Conservation (phyloP, 1,140 invertebrate species). For the Riptortus pedestris region DNA sequence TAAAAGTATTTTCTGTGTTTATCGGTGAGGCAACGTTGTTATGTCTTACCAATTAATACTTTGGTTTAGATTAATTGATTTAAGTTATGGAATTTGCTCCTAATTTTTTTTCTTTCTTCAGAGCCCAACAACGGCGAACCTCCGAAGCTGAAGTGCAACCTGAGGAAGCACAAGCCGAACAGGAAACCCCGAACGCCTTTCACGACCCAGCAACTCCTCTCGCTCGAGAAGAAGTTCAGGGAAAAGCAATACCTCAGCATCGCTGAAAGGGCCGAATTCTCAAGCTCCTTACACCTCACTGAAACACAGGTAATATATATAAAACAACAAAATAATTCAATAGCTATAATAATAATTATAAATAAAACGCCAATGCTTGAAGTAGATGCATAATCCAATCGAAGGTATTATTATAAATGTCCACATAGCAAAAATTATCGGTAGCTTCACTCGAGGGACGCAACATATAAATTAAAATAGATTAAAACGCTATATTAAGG, state of each 20-base stretch:
- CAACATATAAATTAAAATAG: no score
- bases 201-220: constrained; percentile 87
- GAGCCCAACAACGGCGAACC: constrained; percentile 50
- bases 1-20: no score
- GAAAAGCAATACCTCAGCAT: constrained; percentile 95
- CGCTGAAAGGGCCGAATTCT: constrained; percentile 93
- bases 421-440: no score
- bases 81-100: no score
- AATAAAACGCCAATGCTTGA: not conserved
- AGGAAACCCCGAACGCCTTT: constrained; percentile 94
- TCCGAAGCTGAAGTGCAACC: constrained; percentile 81
- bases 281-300: constrained; percentile 80
- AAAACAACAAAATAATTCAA: no score
- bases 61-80: no score
- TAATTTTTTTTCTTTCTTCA: constrained; percentile 22
- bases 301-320: constrained; percentile 90
- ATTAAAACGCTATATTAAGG: no score
- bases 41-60: no score
- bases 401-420: no score
- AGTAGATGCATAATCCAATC: not conserved
- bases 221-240: constrained; percentile 90
- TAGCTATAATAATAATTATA: not conserved
- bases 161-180: constrained; percentile 91
- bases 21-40: no score
- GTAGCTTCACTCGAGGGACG: no score